phyloP scores from a whole-genome alignment of 2,888 invertebrate species.

The Lochmaea crataegi region DNA sequence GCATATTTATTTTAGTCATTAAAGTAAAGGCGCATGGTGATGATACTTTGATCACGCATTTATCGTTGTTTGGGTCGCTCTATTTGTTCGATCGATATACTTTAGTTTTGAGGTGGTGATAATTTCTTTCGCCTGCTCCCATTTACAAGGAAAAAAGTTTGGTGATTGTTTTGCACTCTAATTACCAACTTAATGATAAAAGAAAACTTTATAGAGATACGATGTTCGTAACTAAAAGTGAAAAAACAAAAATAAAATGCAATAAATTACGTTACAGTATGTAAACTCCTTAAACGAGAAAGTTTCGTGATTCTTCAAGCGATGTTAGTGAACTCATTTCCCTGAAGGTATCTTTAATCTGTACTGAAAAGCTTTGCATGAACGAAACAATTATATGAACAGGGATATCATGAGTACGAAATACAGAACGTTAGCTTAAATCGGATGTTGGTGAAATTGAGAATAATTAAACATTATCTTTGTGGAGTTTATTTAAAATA shows the following conservation, averaged over 20 bases:
- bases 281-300: conserved; percentile 1
- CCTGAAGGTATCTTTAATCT: not conserved
- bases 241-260: not conserved
- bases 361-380: not conserved
- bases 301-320: not conserved
- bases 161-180: no score
- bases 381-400: not conserved
- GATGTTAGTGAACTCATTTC: not conserved
- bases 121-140: no score
- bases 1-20: no score
- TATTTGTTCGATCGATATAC: no score
- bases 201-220: not conserved
- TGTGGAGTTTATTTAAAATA: not conserved
- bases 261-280: not conserved
- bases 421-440: not conserved
- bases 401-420: not conserved
- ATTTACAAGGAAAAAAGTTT: no score
- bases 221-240: not conserved
- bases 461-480: not conserved
- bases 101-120: no score
- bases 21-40: no score
- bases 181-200: not conserved
- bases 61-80: no score
- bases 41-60: no score
- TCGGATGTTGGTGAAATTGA: not conserved